Conservation (phyloP, 2,888 invertebrate genomes). For the Cephus runcator region DNA sequence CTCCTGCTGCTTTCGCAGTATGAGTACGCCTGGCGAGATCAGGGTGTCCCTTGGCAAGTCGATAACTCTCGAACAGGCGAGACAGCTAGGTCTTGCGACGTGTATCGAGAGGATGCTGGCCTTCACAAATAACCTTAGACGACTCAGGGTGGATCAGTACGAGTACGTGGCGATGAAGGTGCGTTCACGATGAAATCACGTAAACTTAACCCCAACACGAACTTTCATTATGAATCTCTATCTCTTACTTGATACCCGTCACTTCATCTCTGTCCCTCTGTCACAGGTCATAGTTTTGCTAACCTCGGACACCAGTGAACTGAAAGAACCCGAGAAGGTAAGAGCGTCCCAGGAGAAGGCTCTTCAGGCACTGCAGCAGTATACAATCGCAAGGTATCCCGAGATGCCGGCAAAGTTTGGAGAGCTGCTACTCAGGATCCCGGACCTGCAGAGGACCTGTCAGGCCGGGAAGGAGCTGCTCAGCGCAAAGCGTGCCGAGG, state of each 20-base stretch:
- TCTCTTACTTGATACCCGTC: not conserved
- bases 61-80: constrained; percentile 74
- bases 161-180: constrained; percentile 98
- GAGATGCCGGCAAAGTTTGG: constrained; percentile 95
- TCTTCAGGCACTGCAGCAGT: constrained; percentile 89
- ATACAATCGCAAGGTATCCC: constrained; percentile 91
- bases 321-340: constrained; percentile 94
- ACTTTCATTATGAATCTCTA: constrained; percentile 5
- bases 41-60: constrained; percentile 76
- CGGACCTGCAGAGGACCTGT: constrained; percentile 94
- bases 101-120: constrained; percentile 95
- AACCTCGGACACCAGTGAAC: constrained; percentile 84
- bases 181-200: constrained; percentile 21
- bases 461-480: constrained; percentile 96
- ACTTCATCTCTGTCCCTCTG: not conserved
- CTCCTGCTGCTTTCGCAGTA: constrained; percentile 94
- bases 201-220: not conserved
- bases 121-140: constrained; percentile 90
- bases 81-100: constrained; percentile 81
- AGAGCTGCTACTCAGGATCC: constrained; percentile 90
- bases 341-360: constrained; percentile 95
- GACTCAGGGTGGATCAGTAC: constrained; percentile 91
- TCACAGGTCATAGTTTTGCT: constrained; percentile 60
- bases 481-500: constrained; percentile 82
- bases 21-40: constrained; percentile 90